A percentile compares a stretch with the other conserved stretches of the same genome.
Evolutionary conservation across 2,888 invertebrate genomes (phyloP).

Genomic region (Erynnis tages): DNA sequence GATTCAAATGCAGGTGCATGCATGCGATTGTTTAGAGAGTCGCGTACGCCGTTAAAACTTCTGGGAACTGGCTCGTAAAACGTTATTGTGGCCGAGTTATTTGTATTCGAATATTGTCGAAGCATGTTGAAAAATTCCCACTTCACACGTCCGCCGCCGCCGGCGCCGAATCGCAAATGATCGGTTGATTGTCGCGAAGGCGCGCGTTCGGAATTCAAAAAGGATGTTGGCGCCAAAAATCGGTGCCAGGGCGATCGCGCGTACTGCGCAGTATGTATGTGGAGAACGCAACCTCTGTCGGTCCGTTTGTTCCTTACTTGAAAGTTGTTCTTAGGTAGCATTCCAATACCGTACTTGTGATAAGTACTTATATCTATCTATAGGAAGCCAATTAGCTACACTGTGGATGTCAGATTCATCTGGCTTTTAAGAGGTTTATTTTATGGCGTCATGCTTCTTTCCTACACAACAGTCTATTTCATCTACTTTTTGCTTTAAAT

Average conservation of each 20-base stretch:
- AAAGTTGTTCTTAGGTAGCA: neutral
- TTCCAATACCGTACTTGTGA: too few relatives aligned
- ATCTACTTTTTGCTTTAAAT: too few relatives aligned
- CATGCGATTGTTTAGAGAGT: constrained; percentile 63
- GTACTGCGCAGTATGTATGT: constrained; percentile 39
- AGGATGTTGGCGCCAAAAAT: constrained; percentile 62
- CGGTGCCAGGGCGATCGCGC: constrained; percentile 50
- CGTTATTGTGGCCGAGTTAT: constrained; percentile 55
- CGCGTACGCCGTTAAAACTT: constrained; percentile 63
- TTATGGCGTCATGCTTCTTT: too few relatives aligned
- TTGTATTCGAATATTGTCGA: constrained; percentile 65
- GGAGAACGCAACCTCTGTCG: constrained; percentile 5
- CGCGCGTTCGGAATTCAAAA: constrained; percentile 67
- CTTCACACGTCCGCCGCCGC: constrained; percentile 61
- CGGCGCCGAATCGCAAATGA: constrained; percentile 73
- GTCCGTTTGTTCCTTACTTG: constrained; percentile 15
- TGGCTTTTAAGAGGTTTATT: too few relatives aligned
- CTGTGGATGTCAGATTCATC: too few relatives aligned
- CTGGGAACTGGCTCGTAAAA: constrained; percentile 57
- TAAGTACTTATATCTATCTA: too few relatives aligned
- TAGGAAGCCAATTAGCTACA: neutral
- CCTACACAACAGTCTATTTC: too few relatives aligned
- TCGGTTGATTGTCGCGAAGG: constrained; percentile 66
- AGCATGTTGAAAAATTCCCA: constrained; percentile 57
- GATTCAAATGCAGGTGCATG: constrained; percentile 64